Conservation (phyloP, 2,888 invertebrate species). For the Lepidochrysops patricia region DNA sequence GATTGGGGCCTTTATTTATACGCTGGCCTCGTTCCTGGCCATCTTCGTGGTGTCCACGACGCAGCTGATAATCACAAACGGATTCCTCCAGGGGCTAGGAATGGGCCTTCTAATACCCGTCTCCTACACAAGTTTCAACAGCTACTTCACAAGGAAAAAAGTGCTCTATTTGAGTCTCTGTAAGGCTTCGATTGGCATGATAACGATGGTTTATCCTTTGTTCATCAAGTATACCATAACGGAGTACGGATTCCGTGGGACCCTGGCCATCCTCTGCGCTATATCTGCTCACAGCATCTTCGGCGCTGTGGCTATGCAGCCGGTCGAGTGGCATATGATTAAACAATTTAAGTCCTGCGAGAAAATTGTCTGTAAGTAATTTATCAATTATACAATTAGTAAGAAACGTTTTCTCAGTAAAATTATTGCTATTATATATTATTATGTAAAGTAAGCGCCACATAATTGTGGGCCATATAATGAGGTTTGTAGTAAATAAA, state of each 20-base stretch:
- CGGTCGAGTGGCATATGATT: slow-evolving; percentile 82
- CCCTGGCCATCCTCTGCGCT: slow-evolving; percentile 79
- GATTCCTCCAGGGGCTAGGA: slow-evolving; percentile 78
- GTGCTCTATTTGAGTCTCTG: slow-evolving; percentile 81
- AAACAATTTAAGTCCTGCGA: slow-evolving; percentile 53
- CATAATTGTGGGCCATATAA: not conserved
- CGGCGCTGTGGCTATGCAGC: slow-evolving; percentile 81
- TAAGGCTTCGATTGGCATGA: slow-evolving; percentile 80
- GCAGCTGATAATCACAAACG: slow-evolving; percentile 78
- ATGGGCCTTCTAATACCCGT: slow-evolving; percentile 84
- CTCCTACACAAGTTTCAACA: slow-evolving; percentile 81
- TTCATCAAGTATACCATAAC: slow-evolving; percentile 77
- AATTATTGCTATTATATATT: not conserved
- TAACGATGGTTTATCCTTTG: slow-evolving; percentile 79
- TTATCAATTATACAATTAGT: slow-evolving; percentile 11
- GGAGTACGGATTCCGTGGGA: slow-evolving; percentile 81
- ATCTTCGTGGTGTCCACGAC: slow-evolving; percentile 77
- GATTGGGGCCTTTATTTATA: slow-evolving; percentile 77
- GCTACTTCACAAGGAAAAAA: slow-evolving; percentile 81
- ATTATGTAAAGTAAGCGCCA: not conserved
- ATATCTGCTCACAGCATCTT: slow-evolving; percentile 79
- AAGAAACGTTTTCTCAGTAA: not conserved
- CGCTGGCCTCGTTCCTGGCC: slow-evolving; percentile 76
- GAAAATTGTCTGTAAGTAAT: slow-evolving; percentile 59
- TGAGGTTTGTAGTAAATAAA: not conserved